Conservation (phyloP, 2,888 invertebrate species). For the Lymantria monacha region DNA sequence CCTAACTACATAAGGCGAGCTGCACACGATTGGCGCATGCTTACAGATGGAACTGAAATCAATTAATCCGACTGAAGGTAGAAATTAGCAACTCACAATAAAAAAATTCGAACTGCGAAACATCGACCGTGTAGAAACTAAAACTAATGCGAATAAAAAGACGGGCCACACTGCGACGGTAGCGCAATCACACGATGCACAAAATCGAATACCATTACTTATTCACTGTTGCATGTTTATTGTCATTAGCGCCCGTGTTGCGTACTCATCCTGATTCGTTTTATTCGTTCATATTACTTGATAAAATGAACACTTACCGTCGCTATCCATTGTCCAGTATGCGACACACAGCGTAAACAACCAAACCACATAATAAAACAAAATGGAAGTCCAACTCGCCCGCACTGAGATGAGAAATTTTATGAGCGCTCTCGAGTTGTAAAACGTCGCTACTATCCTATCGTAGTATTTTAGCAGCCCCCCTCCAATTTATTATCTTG, state of each 20-base stretch:
- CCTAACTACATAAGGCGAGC: slow-evolving; percentile 36
- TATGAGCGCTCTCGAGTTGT: slow-evolving; percentile 75
- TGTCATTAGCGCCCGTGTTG: slow-evolving; percentile 73
- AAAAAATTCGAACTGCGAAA: slow-evolving; percentile 9
- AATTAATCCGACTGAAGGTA: slow-evolving; percentile 48
- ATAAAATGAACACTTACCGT: slow-evolving; percentile 65
- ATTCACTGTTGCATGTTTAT: slow-evolving; percentile 75
- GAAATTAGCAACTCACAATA: slow-evolving; percentile 20
- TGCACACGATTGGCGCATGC: slow-evolving; percentile 66
- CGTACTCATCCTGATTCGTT: slow-evolving; percentile 60
- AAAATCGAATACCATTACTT: slow-evolving; percentile 74
- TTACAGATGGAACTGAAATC: slow-evolving; percentile 63
- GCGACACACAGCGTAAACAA: slow-evolving; percentile 73
- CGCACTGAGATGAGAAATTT: slow-evolving; percentile 73
- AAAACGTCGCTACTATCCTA: slow-evolving; percentile 81
- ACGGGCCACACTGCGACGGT: slow-evolving; percentile 42
- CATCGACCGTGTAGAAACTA: slow-evolving; percentile 21
- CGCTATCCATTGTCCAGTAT: slow-evolving; percentile 73
- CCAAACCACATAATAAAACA: slow-evolving; percentile 78
- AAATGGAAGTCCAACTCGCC: slow-evolving; percentile 77
- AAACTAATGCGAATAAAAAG: slow-evolving; percentile 36
- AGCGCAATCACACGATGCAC: slow-evolving; percentile 71
- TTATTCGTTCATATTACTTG: slow-evolving; percentile 32
- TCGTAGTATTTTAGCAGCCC: slow-evolving; percentile 81
- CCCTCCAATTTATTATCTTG: slow-evolving; percentile 74